Base-by-base conservation (phyloP, 2,888 invertebrate species). In the Steinernema hermaphroditum region DNA sequence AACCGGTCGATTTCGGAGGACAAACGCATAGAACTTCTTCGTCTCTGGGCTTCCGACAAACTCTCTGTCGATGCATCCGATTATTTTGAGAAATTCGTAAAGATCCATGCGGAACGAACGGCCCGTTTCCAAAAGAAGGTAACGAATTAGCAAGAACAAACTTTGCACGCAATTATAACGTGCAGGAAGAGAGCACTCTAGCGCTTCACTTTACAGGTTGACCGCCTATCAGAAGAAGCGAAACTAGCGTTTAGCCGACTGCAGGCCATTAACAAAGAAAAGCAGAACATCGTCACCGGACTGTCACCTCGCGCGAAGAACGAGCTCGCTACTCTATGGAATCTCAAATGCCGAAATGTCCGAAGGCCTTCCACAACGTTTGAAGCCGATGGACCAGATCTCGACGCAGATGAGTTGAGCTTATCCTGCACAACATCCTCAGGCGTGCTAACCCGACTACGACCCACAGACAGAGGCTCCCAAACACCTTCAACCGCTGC, bases 81-180 rank as follows among this genome's bases (percentile, higher is more conserved):
- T 24, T 69, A 72, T 19, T 72, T 68, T 49, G 69, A 72, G 34
- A 34, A 22, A n/a, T 72, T 69, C 43, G n/a, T 72, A 16, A 43
- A 54, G 8, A n/a, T 27, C 0, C 34, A 44, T 69, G n/a, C 46
- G 69, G 68, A 72, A 32, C 32, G 70, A 8, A 49, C 29, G 19
- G 32, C 32, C 19, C 50, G 57, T 8, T 49, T 69, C 57, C 22
- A 43, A 29, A n/a, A 37, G 12, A 72, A 44, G 49, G 72, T 72
- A 9, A 46, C 22, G 41, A 34, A 41, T 62, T 62, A 29, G 12
- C 2, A 34, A 12, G 12, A 22, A 27, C 8, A 9, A n/a, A n/a
- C 12, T 6, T 32, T 37, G 2, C 6, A 29, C 32, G 22, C 6
- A 1, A 29, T 70, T 19, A 22, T 1, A 44, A 70, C n/a, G 14